These are phyloP conservation scores for Spodoptera litura DNA, from an alignment of 1,140 invertebrate species.

Conservation along the genomic window DNA sequence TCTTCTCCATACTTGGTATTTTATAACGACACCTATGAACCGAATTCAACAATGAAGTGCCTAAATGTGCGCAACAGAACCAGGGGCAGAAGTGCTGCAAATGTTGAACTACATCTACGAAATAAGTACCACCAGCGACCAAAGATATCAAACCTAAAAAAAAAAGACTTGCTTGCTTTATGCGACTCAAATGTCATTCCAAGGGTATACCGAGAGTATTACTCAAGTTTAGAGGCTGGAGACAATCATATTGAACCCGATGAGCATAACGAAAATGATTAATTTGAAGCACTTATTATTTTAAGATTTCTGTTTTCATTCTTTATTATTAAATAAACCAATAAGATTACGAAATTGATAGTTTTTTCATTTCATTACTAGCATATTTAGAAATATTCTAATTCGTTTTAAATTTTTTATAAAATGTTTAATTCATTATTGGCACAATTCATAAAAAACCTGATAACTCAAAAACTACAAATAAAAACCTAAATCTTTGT, in stretches of 20 bases:
- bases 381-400: no score
- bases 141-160: not conserved
- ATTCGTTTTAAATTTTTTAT: no score
- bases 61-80: no score
- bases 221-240: not conserved
- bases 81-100: no score
- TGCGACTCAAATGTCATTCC: conserved; percentile 9
- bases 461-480: not conserved
- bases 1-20: no score
- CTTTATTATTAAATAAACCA: conserved; percentile 2
- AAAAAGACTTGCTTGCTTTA: conserved; percentile 12
- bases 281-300: not conserved
- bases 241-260: not conserved
- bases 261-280: not conserved
- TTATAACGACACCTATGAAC: no score
- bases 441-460: not conserved
- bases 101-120: conserved; percentile 5
- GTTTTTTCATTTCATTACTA: no score
- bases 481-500: no score
- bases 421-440: not conserved
- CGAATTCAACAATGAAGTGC: no score
- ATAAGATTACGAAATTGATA: conserved; percentile 9
- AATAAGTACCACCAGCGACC: conserved; percentile 3
- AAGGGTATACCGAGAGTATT: conserved; percentile 6
- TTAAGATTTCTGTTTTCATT: conserved; percentile 6